Evolutionary conservation across 1,140 invertebrate species (phyloP), one percentile per base, ranked within the genome.

Genomic region (Halyomorpha halys): DNA sequence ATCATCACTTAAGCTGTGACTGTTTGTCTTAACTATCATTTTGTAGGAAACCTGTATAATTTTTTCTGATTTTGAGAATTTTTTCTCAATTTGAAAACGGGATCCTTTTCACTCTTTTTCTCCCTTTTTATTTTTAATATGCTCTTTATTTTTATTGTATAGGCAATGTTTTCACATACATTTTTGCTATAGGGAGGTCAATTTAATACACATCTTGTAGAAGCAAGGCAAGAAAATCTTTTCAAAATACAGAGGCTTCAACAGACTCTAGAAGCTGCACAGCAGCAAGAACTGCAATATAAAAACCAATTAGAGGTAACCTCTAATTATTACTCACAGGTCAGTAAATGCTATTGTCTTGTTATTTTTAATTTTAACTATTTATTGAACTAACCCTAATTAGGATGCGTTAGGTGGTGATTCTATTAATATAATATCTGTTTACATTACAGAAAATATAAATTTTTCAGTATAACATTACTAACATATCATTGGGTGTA

Each of bases 231-330:
- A 69, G 82, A 85, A 66, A 87, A 87, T 75, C 70, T 86, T 14
- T 71, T 81, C 27, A 83, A 83, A 71, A 84, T 84, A 45, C 81
- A 83, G 67, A 80, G 86, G 62, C 70, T 89, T 14, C 80, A 83
- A 66, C 85, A 87, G 73, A 86, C 83, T 0, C 72, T 88, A 51
- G 85, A 86, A 72, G 85, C 84, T 0, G 85, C 86, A 0, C 85
- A 87, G 66, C 83, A 86, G 68, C 84, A 87, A 73, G 86, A 87
- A 70, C 81, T 84, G 15, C 84, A 87, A 68, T 87, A 85, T 71
- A 86, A 87, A 73, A 84, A 80, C 2, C 85, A 87, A 72, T 76
- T 86, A 73, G 86, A 86, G 73, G 76, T 79, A 64, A 16, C 47
- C 16, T 54, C 30, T 23, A 30, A 18, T 56, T 59, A 47, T 18